Evolutionary conservation across 2,888 invertebrate genomes (phyloP).

Genomic region (Chrysolina haemoptera): DNA sequence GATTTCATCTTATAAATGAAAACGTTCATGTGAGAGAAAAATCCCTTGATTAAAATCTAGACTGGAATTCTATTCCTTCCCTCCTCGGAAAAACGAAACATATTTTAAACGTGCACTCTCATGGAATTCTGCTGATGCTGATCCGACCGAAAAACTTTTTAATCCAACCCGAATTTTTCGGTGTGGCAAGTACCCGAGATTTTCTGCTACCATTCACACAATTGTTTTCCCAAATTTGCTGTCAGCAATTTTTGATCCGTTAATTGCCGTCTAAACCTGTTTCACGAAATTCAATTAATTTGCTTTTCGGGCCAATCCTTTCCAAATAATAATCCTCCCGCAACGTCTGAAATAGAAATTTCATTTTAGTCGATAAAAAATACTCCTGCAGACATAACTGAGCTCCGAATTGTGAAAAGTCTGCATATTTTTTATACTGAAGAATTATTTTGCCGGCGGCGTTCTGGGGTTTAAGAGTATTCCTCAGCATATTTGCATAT

Average conservation of each 20-base stretch:
- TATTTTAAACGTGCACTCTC: too few species aligned
- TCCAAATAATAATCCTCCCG: neutral
- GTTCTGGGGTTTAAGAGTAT: neutral
- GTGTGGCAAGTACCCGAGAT: neutral
- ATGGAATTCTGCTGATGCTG: too few species aligned
- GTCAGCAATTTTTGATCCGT: neutral
- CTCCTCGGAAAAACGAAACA: too few species aligned
- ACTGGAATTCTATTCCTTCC: too few species aligned
- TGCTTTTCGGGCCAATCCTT: neutral
- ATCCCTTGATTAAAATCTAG: too few species aligned
- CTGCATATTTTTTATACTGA: conserved; percentile 10
- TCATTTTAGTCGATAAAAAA: neutral
- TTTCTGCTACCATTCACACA: neutral
- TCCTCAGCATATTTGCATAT: neutral
- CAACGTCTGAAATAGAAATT: neutral
- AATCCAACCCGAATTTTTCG: neutral
- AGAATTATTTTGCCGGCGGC: neutral
- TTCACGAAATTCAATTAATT: neutral
- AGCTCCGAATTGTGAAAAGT: conserved; percentile 12
- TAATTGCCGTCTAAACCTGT: neutral
- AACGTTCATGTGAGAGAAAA: too few species aligned
- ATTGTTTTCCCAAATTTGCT: neutral
- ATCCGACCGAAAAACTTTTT: too few species aligned
- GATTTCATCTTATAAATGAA: too few species aligned
- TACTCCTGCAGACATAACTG: conserved; percentile 11